Base-by-base conservation (phyloP, 2,797 vertebrate species). In the Leucoraja ocellata region DNA sequence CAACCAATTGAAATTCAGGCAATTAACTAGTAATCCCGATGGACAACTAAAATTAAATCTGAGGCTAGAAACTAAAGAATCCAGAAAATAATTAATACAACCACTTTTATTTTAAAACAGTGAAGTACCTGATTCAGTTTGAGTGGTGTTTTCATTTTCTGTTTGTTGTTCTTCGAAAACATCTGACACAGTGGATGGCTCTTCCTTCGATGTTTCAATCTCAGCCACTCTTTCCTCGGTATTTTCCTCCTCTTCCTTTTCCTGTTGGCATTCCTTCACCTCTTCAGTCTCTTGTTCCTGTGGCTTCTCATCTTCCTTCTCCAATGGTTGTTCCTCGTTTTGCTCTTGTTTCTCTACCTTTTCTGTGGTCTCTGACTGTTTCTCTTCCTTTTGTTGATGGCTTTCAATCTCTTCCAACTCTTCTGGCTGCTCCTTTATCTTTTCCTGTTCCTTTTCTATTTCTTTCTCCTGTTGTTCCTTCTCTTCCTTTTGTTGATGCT, bases 371-470 rank as follows among this genome's bases (percentile, higher is more conserved):
- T 80, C 32, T 7, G 13, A 32, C 93, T 96, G 95, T 93, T 96
- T 46, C 0, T 96, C 95, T 93, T 96, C 96, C 2, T 98, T 97
- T 95, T 99, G 99, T 95, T 99, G 99, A 78, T 99, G 98, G 94
- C 99, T 96, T 65, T 97, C 97, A 95, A 99, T 99, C 0, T 99
- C 96, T 94, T 99, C 99, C 94, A 99, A 98, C 1, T 98, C 99
- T 0, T 84, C 54, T 10, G 32, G 11, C 11, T 58, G 21, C 93
- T 80, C 0, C 96, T 96, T 0, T 92, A 91, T 96, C 74, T 95
- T 96, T 93, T 96, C 95, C 94, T 95, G 71, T 94, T 71, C 96
- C 95, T 93, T 97, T 96, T 96, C 16, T 93, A 91, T 76, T 95
- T 93, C 5, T 95, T 96, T 93, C 96, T 97, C 11, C 78, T 16